Conservation (phyloP, 2,888 invertebrate genomes). For the Callyntrura guangdongensis region DNA sequence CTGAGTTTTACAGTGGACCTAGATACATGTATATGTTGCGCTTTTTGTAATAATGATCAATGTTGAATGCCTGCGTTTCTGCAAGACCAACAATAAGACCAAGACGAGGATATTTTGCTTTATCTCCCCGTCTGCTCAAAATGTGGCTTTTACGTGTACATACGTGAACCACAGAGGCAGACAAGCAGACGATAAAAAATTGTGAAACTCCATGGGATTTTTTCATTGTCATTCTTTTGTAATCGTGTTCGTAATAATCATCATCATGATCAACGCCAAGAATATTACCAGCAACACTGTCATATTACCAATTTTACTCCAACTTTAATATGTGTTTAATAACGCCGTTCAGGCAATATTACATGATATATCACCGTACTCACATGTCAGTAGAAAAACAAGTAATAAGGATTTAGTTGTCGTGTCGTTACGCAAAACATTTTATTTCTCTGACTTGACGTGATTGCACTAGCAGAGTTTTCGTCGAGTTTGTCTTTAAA, state of each 20-base stretch:
- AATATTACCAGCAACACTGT: not conserved
- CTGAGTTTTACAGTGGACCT: not conserved
- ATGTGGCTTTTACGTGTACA: not conserved
- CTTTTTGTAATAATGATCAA: constrained; percentile 7
- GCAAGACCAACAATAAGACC: not conserved
- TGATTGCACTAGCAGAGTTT: not conserved
- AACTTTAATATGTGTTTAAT: not conserved
- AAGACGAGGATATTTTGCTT: too few species aligned
- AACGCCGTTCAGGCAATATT: not conserved
- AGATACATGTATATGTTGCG: not conserved
- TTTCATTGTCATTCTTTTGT: constrained; percentile 13
- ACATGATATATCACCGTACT: not conserved
- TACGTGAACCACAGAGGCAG: not conserved
- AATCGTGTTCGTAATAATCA: not conserved
- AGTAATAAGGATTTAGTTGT: constrained; percentile 11
- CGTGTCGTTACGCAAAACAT: not conserved
- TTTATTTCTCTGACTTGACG: not conserved
- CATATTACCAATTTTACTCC: not conserved
- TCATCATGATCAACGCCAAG: not conserved
- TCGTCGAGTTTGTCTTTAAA: too few species aligned
- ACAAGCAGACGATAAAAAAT: not conserved
- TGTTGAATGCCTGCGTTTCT: not conserved
- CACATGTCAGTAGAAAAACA: not conserved
- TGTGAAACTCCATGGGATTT: not conserved
- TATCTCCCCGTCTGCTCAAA: not conserved